Evolutionary conservation across 2,888 invertebrate species (phyloP).

Genomic region (Eugnorisma glareosa): DNA sequence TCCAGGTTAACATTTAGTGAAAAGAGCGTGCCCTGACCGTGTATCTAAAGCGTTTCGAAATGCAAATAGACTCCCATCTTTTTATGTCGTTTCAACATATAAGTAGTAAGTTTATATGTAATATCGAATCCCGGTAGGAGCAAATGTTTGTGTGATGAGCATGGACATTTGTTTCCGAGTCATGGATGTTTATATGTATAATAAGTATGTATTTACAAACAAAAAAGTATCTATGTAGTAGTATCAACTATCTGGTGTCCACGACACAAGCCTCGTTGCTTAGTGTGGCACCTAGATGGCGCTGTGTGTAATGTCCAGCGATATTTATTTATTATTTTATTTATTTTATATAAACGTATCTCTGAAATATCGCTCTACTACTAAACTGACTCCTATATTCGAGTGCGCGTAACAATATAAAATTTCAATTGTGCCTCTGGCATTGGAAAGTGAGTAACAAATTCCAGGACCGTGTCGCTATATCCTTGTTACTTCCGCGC

Average conservation of each 20-base stretch:
- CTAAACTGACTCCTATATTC: conserved; percentile 37
- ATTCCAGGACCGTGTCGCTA: conserved; percentile 83
- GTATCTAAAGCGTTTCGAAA: conserved; percentile 49
- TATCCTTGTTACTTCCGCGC: conserved; percentile 86
- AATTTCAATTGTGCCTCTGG: conserved; percentile 76
- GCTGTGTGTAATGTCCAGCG: too few relatives aligned
- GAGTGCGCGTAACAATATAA: conserved; percentile 66
- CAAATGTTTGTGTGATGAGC: too few relatives aligned
- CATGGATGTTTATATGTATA: too few relatives aligned
- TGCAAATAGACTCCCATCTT: conserved; percentile 39
- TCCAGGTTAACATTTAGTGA: conserved; percentile 56
- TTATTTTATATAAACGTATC: conserved; percentile 34
- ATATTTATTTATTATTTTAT: too few relatives aligned
- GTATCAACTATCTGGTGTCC: too few relatives aligned
- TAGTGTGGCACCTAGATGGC: too few relatives aligned
- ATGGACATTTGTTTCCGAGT: too few relatives aligned
- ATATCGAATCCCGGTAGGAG: too few relatives aligned
- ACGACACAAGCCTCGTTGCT: too few relatives aligned
- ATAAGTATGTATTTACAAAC: too few relatives aligned
- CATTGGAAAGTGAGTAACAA: conserved; percentile 81
- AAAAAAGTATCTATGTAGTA: too few relatives aligned
- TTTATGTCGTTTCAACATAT: conserved; percentile 31
- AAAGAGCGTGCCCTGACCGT: conserved; percentile 37
- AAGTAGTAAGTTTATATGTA: too few relatives aligned
- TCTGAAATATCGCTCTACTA: conserved; percentile 24